Base-by-base conservation (phyloP, 2,888 invertebrate genomes). In the Meiosimyza platycephala region DNA sequence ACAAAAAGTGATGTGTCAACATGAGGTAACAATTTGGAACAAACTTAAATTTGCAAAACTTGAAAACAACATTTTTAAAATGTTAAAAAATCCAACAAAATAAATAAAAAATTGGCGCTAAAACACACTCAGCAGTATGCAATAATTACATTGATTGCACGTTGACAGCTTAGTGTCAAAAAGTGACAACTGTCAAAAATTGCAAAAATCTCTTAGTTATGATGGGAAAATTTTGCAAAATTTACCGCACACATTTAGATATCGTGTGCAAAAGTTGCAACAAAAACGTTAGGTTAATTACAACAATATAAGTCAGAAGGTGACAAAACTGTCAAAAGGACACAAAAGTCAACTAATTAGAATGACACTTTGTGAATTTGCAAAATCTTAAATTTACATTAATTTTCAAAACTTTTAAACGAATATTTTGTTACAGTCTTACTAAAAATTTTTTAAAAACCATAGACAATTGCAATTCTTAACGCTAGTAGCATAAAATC, bases 111-210 rank as follows among this genome's bases (percentile, higher is more conserved):
- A 57, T 18, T 57, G 57, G 18, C 57, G 16, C n/a, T 55, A 13
- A 54, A 16, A 18, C 16, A 18, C 9, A 1, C 18, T 13, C 7
- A 9, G 22, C 22, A 13, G 11, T 22, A 28, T 22, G 18, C 55
- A 28, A n/a, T 67, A 67, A 67, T 67, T 67, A 55, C 67, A 55
- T 67, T 67, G 67, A 67, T 67, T 67, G 18, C 22, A 67, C 57
- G 67, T 57, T 67, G 67, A 67, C 67, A 67, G 67, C 57, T 57
- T 22, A 22, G 15, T 67, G 57, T 57, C 67, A 67, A 67, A 22
- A 55, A 47, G 57, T 57, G 67, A 67, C 67, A 67, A 67, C 18
- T 67, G 67, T 47, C 51, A 64, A 64, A 64, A 22, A 18, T 57
- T n/a, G n/a, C 22, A 13, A 1, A 57, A 18, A 22, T 13, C 22